Conservation (phyloP, 1,140 invertebrate species). For the Sarcophaga peregrina region DNA sequence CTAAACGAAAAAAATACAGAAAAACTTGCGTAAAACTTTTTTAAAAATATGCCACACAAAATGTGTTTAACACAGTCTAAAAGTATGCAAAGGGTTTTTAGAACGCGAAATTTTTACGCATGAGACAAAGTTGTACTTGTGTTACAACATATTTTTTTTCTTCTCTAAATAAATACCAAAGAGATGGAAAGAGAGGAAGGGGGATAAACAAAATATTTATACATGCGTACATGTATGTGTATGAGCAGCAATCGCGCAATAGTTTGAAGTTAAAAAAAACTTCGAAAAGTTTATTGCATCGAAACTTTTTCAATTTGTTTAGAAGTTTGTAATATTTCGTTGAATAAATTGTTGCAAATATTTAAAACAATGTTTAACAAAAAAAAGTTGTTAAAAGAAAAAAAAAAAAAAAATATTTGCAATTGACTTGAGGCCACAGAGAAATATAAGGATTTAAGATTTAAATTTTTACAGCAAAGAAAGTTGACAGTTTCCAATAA, state of each 20-base stretch:
- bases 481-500: too few relatives aligned
- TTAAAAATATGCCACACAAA: background rate
- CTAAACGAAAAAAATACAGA: too few relatives aligned
- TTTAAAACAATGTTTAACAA: conserved; percentile 1
- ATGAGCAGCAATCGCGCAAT: background rate
- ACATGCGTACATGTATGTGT: background rate
- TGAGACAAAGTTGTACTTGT: background rate
- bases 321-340: conserved; percentile 7
- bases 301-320: conserved; percentile 15
- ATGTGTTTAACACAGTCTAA: background rate
- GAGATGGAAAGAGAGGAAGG: too few relatives aligned
- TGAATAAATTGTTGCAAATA: conserved; percentile 16
- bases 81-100: background rate
- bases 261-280: background rate
- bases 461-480: too few relatives aligned
- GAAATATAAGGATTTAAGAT: too few relatives aligned
- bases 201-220: too few relatives aligned
- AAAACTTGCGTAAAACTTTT: background rate
- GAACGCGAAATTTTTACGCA: background rate
- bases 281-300: background rate
- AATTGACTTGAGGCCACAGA: background rate
- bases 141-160: background rate
- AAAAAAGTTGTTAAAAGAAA: background rate
- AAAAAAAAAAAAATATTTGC: too few relatives aligned
- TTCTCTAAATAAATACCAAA: background rate